Base-by-base conservation (phyloP, 2,888 invertebrate species). In the Lypha dubia region DNA sequence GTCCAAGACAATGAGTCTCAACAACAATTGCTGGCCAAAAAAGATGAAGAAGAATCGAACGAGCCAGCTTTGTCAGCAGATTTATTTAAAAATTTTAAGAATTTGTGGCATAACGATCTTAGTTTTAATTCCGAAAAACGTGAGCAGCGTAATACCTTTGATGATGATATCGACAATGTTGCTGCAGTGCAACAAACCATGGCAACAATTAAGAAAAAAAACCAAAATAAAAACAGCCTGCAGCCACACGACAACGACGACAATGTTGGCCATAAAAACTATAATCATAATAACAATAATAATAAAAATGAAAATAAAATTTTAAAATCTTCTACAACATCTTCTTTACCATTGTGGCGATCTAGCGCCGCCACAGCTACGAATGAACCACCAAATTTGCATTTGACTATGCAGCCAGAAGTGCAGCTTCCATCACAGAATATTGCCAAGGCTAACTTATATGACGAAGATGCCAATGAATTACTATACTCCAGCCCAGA, bases 1-100 rank as follows among this genome's bases (percentile, higher is more conserved):
- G 17, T 4, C 11, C 56, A 49, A 53, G 87, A 87, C 88, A 86
- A 58, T 81, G 86, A 58, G 1, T 22, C 82, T 71, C 86, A 86
- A 83, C 83, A 22, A 35, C 13, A 9, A 3, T 11, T 65, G 53
- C 63, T 22, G 46, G 46, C 32, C n/a, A 41, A 51, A 51, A 46
- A 70, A 56, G 35, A 62, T 63, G 56, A 44, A 63, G 41, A 38
- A 62, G 79, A 56, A 35, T 51, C 17, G 24, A 32, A 51, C 60
- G 63, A 53, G 9, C 38, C 56, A 41, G 22, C 28, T 15, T 20
- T 62, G 17, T 41, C 65, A 44, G 46, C 53, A 56, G 60, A 73
- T 68, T 68, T 81, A n/a, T 77, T 58, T 58, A 81, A 35, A 70
- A 74, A 74, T 81, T 81, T 81, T 24, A 68, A 81, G 77, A 81